Percentiles rank a stretch among this genome's conserved stretches.
These are phyloP conservation scores for Macropus fuliginosus DNA, from an alignment of 2,797 vertebrate genomes.

Conservation along the genomic window DNA sequence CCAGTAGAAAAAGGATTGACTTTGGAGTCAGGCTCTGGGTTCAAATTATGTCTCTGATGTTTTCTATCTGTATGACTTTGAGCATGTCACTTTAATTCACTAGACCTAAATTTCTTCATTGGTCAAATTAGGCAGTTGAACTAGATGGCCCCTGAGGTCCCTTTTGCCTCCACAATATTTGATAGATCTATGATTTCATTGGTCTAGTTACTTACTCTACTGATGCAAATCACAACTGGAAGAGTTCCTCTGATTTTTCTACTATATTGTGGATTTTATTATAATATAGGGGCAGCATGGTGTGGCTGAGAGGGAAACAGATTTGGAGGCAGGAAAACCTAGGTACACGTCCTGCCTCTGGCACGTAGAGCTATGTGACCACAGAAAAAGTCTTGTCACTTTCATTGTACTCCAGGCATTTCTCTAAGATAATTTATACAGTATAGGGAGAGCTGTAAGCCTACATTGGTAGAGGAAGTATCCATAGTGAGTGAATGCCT, in stretches of 20 bases:
- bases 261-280: background rate
- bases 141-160: background rate
- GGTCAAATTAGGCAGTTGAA: background rate
- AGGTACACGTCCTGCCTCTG: background rate
- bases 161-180: background rate
- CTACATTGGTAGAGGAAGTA: background rate
- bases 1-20: background rate
- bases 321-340: background rate
- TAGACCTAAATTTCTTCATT: background rate
- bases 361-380: background rate
- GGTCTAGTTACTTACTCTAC: background rate
- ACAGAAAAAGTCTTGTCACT: background rate
- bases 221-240: background rate
- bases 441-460: background rate
- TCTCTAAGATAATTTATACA: background rate
- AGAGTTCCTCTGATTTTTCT: background rate
- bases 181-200: background rate
- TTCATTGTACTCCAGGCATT: background rate
- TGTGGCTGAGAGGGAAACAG: background rate
- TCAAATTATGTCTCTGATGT: background rate
- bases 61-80: background rate
- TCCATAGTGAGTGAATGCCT: background rate
- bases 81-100: background rate
- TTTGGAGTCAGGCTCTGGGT: background rate
- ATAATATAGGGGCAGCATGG: background rate